Evolutionary conservation across 2,888 invertebrate genomes (phyloP), one percentile per base, ranked within the genome.

Genomic region (Steinernema carpocapsae): DNA sequence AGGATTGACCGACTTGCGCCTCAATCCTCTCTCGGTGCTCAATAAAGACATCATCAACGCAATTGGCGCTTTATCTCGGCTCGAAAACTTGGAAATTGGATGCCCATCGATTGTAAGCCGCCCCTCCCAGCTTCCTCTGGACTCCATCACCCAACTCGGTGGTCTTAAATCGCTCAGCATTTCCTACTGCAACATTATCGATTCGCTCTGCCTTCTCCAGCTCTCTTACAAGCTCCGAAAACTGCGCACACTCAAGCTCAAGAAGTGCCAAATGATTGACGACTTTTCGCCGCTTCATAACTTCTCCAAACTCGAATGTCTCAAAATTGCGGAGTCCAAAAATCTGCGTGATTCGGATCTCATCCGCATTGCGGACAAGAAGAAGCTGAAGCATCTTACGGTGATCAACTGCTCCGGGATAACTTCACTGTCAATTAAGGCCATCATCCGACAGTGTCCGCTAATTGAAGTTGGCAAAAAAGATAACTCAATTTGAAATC

Each of bases 331-430:
- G 37, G 71, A 76, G 56, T 51, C 77, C n/a, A 24, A 45, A n/a
- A 72, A 79, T 52, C 22, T 77, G 19, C 79, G 76, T 22, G 77
- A 77, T 59, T 24, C 32, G 19, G 78, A 77, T 79, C 52, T 77
- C n/a, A 59, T 51, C n/a, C 64, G 46, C 19, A 45, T 77, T 7
- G 72, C 71, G 7, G 56, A 24, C 22, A 29, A 77, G 19, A 24
- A 42, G 17, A 59, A 70, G 43, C 29, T 78, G 0, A 29, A 74
- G 45, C 32, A 29, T 4, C 46, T 78, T 2, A 43, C 24, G 19
- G 19, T 79, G 3, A 26, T 46, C 24, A 29, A 56, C 17, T 78
- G 78, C 59, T 42, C 56, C 6, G 73, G 74, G 43, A 48, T 77
- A 12, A 75, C 78, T 1, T 48, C 51, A 14, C 17, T 46, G 7